Percentiles rank a stretch among this genome's conserved stretches.
These are phyloP conservation scores for Tenthredo scrophulariae DNA, from an alignment of 2,888 invertebrate species.

Conservation along the genomic window DNA sequence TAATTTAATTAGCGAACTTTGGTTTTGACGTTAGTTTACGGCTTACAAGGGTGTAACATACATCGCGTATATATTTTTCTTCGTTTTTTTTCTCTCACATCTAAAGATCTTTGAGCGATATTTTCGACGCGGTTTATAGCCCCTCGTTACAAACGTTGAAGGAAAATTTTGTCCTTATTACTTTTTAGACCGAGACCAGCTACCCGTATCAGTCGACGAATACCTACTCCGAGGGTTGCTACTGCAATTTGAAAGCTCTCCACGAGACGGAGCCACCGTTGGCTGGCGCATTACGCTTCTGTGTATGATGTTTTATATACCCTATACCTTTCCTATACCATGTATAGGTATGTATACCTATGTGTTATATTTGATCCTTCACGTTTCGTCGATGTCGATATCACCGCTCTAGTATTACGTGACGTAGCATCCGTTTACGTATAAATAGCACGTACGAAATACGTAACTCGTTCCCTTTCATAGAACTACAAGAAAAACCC, in stretches of 20 bases:
- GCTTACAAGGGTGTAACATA: not conserved
- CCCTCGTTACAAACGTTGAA: not conserved
- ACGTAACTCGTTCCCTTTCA: constrained; percentile 14
- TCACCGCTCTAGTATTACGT: constrained; percentile 27
- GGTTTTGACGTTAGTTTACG: not conserved
- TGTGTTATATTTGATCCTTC: constrained; percentile 45
- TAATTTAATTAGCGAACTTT: constrained; percentile 37
- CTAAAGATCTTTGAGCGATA: not conserved
- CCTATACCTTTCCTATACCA: not conserved
- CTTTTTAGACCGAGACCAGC: constrained; percentile 39
- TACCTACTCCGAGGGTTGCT: constrained; percentile 47
- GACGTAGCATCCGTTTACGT: constrained; percentile 45
- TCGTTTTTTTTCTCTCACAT: not conserved
- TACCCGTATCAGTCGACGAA: constrained; percentile 47
- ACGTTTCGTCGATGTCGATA: constrained; percentile 49
- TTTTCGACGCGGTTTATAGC: not conserved
- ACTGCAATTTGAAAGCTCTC: constrained; percentile 47
- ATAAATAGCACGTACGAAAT: constrained; percentile 29
- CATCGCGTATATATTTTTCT: not conserved
- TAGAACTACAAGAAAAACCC: not conserved
- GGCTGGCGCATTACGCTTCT: constrained; percentile 59
- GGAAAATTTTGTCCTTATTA: not conserved
- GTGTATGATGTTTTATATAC: constrained; percentile 48
- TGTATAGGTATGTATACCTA: not conserved
- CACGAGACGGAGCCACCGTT: constrained; percentile 79